Conservation (phyloP, 1,140 invertebrate species). For the Drosophila takahashii region DNA sequence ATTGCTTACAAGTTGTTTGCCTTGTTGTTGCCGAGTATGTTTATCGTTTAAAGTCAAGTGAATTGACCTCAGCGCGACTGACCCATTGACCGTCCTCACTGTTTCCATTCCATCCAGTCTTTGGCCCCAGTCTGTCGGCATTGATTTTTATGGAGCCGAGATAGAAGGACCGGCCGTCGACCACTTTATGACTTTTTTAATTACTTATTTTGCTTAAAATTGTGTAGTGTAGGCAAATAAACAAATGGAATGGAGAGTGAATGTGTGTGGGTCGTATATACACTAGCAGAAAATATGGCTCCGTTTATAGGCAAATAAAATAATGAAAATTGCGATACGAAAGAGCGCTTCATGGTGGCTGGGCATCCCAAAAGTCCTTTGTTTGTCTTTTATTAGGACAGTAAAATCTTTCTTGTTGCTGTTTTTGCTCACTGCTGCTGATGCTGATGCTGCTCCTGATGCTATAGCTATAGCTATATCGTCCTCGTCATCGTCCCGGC, state of each 20-base stretch:
- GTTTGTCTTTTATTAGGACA: conserved; percentile 82
- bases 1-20: conserved; percentile 79
- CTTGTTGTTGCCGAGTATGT: conserved; percentile 60
- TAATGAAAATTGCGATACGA: conserved; percentile 83
- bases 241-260: conserved; percentile 65
- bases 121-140: conserved; percentile 73
- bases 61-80: conserved; percentile 54
- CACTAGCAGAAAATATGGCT: conserved; percentile 77
- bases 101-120: conserved; percentile 9
- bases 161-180: conserved; percentile 32
- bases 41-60: conserved; percentile 78
- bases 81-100: conserved; percentile 34
- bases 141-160: conserved; percentile 71
- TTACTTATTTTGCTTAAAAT: conserved; percentile 80
- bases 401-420: conserved; percentile 80
- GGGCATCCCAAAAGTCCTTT: conserved; percentile 67
- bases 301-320: conserved; percentile 84
- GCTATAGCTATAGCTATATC: conserved; percentile 18
- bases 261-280: conserved; percentile 32
- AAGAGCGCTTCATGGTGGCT: conserved; percentile 51
- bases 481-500: conserved; percentile 35
- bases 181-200: conserved; percentile 80
- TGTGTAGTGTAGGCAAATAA: conserved; percentile 73
- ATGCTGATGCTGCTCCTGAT: conserved; percentile 21
- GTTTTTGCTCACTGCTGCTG: conserved; percentile 30